Evolutionary conservation across 2,888 invertebrate species (phyloP), one percentile per base, ranked within the genome.

Genomic region (Pristionchus exspectatus): DNA sequence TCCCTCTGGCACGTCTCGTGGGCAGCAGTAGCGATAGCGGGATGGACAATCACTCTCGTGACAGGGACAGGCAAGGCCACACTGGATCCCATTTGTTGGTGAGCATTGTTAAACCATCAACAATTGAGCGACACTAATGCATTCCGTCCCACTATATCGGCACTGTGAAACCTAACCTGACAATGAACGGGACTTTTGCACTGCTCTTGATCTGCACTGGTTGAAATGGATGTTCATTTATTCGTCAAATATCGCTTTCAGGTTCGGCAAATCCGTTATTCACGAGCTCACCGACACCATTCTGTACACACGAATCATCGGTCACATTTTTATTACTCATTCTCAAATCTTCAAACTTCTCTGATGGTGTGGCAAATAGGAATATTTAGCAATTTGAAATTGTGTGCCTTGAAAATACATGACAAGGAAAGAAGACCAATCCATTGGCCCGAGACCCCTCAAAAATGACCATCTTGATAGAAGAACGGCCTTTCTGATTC

Each of bases 271-370:
- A 2, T 66, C 86, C 14, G 33, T 86, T 4, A 50, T 86, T 9
- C 86, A n/a, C 12, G n/a, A 63, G 4, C 56, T 86, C 38, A 86
- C 50, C 4, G 54, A 54, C 30, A 44, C 66, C 66, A 86, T 86
- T 86, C 66, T 86, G 44, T 86, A 86, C 86, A 86, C 86, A 38
- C 9, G 86, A 9, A 86, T 86, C n/a, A 44, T 38, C 18, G 77
- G 77, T 81, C n/a, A 30, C 2, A 38, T 38, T 38, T 38, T 38
- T 38, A 38, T 38, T 38, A 38, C 38, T 38, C 38, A 38, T 38
- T 38, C 38, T 38, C 2, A 69, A 21, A 7, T 14, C 59, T 18
- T 59, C 18, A n/a, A n/a, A n/a, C n/a, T n/a, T n/a, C n/a, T n/a
- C n/a, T n/a, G n/a, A n/a, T n/a, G n/a, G n/a, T n/a, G n/a, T n/a